phyloP scores from a whole-genome alignment of 1,140 invertebrate genomes.

The fruit fly (Drosophila melanogaster) region Release_6_plus_ISO1_MT NT_033779.5:10561501-10562000 shows the following conservation, averaged over 20 bases:
- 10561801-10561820: constrained; percentile 12
- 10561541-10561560: constrained; percentile 64
- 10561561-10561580: constrained; percentile 82
- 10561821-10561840: constrained; percentile 1
- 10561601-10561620: constrained; percentile 65
- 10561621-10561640: constrained; percentile 69
- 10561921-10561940: not conserved
- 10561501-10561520: constrained; percentile 17
- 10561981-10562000: not conserved
- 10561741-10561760: constrained; percentile 70
- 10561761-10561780: constrained; percentile 24
- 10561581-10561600: constrained; percentile 58
- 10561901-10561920: not conserved
- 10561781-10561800: constrained; percentile 12
- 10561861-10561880: not conserved
- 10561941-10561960: constrained; percentile 5
- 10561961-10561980: not conserved
- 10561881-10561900: constrained; percentile 2
- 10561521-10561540: constrained; percentile 11
- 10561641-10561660: constrained; percentile 1
- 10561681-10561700: constrained; percentile 81
- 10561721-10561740: constrained; percentile 54
- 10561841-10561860: constrained; percentile 3
- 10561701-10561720: constrained; percentile 75
- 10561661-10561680: constrained; percentile 63